phyloP scores from a whole-genome alignment of 2,797 vertebrate genomes.

The Xenopus petersii region DNA sequence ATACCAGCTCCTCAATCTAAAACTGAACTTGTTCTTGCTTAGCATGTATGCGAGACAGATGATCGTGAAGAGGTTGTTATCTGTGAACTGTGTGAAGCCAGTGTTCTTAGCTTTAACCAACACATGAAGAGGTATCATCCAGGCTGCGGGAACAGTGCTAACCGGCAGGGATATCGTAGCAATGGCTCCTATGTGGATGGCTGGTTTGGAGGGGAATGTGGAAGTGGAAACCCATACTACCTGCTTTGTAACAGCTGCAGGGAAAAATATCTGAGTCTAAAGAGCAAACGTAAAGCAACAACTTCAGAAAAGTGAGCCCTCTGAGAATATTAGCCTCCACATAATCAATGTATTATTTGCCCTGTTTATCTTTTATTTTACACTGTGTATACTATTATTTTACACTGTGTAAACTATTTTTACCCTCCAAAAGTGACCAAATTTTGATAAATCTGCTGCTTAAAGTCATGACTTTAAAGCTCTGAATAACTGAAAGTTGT shows the following conservation, averaged over 20 bases:
- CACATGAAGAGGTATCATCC: slow-evolving; percentile 98
- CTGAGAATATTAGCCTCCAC: no score
- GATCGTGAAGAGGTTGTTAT: slow-evolving; percentile 93
- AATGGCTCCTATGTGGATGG: slow-evolving; percentile 97
- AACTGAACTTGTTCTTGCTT: slow-evolving; percentile 39
- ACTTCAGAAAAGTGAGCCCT: slow-evolving; percentile 81
- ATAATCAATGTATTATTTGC: no score
- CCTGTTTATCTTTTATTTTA: no score
- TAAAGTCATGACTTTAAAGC: no score
- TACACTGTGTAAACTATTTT: no score
- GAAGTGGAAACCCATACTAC: slow-evolving; percentile 96
- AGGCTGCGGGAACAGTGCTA: slow-evolving; percentile 91
- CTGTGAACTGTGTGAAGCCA: slow-evolving; percentile 93
- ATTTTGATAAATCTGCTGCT: no score
- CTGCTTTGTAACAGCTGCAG: slow-evolving; percentile 88
- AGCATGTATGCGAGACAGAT: slow-evolving; percentile 97
- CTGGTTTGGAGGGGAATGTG: slow-evolving; percentile 97
- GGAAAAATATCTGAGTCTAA: slow-evolving; percentile 89
- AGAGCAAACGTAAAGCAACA: slow-evolving; percentile 84
- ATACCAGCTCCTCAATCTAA: no score
- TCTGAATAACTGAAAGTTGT: no score
- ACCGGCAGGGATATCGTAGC: slow-evolving; percentile 94
- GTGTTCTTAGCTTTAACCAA: slow-evolving; percentile 92
- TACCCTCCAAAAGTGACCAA: no score
- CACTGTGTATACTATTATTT: no score